Base-by-base conservation (phyloP, 2,797 vertebrate species). In the Mormyrops boulengeri region DNA sequence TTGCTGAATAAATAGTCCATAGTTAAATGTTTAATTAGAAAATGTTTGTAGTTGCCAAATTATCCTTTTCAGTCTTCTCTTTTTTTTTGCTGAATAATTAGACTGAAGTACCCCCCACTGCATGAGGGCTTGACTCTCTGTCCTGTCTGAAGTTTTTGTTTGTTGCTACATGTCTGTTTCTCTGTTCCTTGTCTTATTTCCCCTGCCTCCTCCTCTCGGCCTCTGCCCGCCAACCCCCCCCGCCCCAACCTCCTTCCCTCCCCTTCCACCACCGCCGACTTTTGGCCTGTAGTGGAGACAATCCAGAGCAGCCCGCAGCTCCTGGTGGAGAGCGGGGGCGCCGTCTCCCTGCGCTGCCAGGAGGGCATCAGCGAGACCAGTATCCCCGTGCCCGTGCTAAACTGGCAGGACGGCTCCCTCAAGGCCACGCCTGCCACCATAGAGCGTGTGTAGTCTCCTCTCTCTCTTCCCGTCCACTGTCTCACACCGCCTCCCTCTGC, bases 281-380 rank as follows among this genome's bases (percentile, higher is more conserved):
- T 66, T 95, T 94, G 96, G 94, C 95, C 95, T 97, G 94, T 94
- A 99, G 98, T 99, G 92, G 98, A 99, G 96, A 98, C 97, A 95
- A 95, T 99, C 96, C 98, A 99, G 97, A 98, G 96, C 97, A 97
- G 97, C 94, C 97, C 97, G 91, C 97, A 97, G 95, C 97, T 99
- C 95, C 96, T 99, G 92, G 96, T 97, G 96, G 97, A 99, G 96
- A 97, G 96, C 60, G 97, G 96, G 90, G 95, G 94, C 93, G 95
- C 96, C 92, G 93, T 97, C 94, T 96, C 96, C 93, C 95, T 97
- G 93, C 97, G 97, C 94, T 97, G 95, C 94, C 96, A 97, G 96
- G 97, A 99, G 94, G 96, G 96, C 96, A 96, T 98, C 97, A 97
- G 97, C 95, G 98, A 99, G 97, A 99, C 98, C 94, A 97, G 97